Percentiles rank a stretch among this genome's conserved stretches.
These are phyloP conservation scores for Hydrotaea cyrtoneurina DNA, from an alignment of 2,888 invertebrate species.

Conservation along the genomic window DNA sequence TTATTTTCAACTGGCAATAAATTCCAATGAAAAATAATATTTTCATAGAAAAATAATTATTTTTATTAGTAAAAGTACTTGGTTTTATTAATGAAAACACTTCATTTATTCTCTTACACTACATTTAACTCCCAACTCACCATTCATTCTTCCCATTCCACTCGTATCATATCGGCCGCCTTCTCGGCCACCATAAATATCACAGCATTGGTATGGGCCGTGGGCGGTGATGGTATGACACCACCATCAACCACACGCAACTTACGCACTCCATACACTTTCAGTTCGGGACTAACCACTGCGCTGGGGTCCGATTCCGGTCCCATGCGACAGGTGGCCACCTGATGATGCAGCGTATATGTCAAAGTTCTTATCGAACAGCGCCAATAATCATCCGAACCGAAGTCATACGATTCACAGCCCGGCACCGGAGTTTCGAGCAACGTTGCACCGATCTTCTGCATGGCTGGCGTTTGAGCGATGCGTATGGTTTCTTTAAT, in stretches of 20 bases:
- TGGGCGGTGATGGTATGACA: conserved; percentile 83
- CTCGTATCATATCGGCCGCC: conserved; percentile 84
- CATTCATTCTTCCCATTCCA: conserved; percentile 79
- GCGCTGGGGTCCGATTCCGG: conserved; percentile 83
- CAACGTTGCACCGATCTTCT: conserved; percentile 82
- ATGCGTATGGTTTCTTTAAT: conserved; percentile 84
- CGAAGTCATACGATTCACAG: conserved; percentile 81
- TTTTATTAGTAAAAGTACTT: too few relatives aligned
- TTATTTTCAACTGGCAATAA: too few relatives aligned
- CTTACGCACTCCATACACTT: conserved; percentile 83
- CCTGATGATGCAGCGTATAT: conserved; percentile 84
- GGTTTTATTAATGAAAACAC: too few relatives aligned
- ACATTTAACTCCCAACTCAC: too few relatives aligned
- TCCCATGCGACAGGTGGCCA: conserved; percentile 87
- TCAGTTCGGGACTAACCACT: conserved; percentile 84
- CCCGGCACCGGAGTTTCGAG: conserved; percentile 82
- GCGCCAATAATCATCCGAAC: conserved; percentile 86
- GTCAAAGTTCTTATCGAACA: conserved; percentile 84
- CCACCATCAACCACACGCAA: conserved; percentile 86
- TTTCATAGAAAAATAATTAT: too few relatives aligned
- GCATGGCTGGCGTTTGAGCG: conserved; percentile 83
- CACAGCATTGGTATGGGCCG: conserved; percentile 85
- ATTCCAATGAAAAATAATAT: not conserved
- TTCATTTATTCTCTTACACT: too few relatives aligned
- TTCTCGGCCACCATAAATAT: conserved; percentile 87